Evolutionary conservation across 2,797 vertebrate genomes (phyloP).

Genomic region (Toxotes lorentzi): DNA sequence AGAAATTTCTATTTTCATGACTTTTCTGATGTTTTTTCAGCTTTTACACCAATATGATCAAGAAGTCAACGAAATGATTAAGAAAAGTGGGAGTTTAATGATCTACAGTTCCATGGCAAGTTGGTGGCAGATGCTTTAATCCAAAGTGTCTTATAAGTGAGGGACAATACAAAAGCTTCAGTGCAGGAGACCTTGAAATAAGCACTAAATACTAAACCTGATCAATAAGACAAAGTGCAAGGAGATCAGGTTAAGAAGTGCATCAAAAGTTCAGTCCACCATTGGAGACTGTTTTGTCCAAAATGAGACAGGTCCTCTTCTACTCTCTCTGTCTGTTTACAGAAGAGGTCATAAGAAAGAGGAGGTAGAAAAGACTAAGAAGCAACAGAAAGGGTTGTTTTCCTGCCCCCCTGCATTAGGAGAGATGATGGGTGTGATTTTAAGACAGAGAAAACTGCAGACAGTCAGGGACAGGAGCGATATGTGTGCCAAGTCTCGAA

Average conservation of each 20-base stretch:
- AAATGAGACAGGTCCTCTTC: not conserved
- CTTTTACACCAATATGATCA: not conserved
- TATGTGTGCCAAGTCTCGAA: not conserved
- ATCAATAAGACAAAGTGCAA: no score
- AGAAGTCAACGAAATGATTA: no score
- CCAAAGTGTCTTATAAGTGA: no score
- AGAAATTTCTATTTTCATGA: not conserved
- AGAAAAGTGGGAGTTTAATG: not conserved
- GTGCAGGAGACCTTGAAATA: no score
- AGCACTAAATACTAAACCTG: no score
- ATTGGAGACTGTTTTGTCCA: not conserved
- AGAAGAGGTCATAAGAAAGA: not conserved
- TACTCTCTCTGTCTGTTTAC: not conserved
- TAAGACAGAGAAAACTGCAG: conserved; percentile 1
- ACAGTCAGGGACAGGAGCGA: not conserved
- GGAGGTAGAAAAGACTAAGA: not conserved
- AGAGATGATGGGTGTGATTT: conserved; percentile 16
- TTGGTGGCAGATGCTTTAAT: no score
- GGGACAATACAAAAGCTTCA: no score
- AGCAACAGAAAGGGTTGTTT: not conserved
- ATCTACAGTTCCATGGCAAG: no score
- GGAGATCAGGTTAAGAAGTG: no score
- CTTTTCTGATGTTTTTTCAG: not conserved
- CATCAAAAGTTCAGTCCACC: not conserved
- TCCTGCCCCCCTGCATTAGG: not conserved